Evolutionary conservation across 2,888 invertebrate genomes (phyloP), one percentile per base, ranked within the genome.

Genomic region (Panzeria rudis): DNA sequence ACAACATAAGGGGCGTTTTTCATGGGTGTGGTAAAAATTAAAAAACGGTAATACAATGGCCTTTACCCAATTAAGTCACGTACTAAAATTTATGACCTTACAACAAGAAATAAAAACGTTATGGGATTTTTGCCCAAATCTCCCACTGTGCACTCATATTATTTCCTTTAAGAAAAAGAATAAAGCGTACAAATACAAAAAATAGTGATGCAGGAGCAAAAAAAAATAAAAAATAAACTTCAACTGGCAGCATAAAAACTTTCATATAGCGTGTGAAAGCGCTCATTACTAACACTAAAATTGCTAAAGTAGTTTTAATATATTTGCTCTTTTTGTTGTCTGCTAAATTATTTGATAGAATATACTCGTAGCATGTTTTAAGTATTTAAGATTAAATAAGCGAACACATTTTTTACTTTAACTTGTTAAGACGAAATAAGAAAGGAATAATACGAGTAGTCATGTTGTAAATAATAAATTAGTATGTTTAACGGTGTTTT

Each of bases 181-280:
- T 15, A 25, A 38, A 50, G 35, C 47, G 61, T 20, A 15, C 20
- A 32, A 73, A 23, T 47, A 61, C 23, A 5, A 29, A 5, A 1
- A 54, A 38, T 41, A 41, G 9, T 47, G 20, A 66, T 20, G 17
- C 25, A 50, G 77, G 61, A 69, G 56, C 8, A 8, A 29, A 17
- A 2, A 54, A 7, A 2, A 6, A 20, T 4, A 38, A 1, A 20
- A 15, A 47, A 66, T n/a, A 59, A 79, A 29, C 44, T 64, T 56
- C n/a, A 38, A 29, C 62, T 47, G 47, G 17, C 54, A 41, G 44
- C 54, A 54, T 38, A 59, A 56, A 52, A 66, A 78, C 73, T 59
- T 68, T 59, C n/a, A 38, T 23, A 68, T 75, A 68, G 81, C 81
- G 81, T 81, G 81, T 54, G 59, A 75, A 68, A 81, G 61, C 38